phyloP scores from a whole-genome alignment of 2,797 vertebrate genomes.

The Micropoecilia bifurca region DNA sequence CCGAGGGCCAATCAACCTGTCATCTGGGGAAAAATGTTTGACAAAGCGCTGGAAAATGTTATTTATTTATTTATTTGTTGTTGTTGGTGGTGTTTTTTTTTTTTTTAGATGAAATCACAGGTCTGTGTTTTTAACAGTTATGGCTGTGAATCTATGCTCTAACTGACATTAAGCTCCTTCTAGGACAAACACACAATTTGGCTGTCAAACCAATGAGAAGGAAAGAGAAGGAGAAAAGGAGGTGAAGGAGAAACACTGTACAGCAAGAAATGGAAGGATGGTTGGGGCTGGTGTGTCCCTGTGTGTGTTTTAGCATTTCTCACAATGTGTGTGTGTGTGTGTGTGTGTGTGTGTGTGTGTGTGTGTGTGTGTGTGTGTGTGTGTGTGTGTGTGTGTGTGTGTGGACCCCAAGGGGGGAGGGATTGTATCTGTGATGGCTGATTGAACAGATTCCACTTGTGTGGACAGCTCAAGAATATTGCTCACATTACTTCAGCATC shows the following conservation, averaged over 20 bases:
- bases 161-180: conserved; percentile 78
- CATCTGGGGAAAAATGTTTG: conserved; percentile 61
- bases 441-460: conserved; percentile 79
- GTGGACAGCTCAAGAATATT: conserved; percentile 75
- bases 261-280: conserved; percentile 53
- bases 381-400: not conserved
- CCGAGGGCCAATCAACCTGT: conserved; percentile 55
- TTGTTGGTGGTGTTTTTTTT: conserved; percentile 15
- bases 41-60: conserved; percentile 36
- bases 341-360: not conserved
- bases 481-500: conserved; percentile 78
- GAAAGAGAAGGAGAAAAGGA: conserved; percentile 49
- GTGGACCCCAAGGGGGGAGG: conserved; percentile 28
- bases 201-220: conserved; percentile 81
- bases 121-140: conserved; percentile 62
- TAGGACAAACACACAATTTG: conserved; percentile 84
- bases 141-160: conserved; percentile 59
- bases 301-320: conserved; percentile 8
- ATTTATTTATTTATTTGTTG: conserved; percentile 2
- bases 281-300: not conserved
- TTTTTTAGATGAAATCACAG: conserved; percentile 61
- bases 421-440: conserved; percentile 65
- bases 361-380: not conserved
- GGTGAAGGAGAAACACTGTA: conserved; percentile 54
- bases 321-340: conserved; percentile 5